Conservation (phyloP, 2,888 invertebrate genomes). For the Biston stratarius region DNA sequence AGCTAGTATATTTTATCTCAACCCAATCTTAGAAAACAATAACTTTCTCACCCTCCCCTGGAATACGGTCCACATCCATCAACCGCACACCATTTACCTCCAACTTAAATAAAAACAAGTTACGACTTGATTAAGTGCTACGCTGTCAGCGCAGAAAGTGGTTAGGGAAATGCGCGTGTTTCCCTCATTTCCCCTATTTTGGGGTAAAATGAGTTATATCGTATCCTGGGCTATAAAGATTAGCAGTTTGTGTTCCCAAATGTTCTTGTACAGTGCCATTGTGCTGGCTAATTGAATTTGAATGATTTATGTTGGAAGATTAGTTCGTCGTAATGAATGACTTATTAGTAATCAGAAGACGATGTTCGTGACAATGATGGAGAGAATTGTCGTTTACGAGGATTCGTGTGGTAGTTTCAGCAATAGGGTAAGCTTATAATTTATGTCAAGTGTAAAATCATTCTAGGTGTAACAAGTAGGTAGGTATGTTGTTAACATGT, state of each 20-base stretch:
- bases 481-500: too few relatives aligned
- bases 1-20: not conserved
- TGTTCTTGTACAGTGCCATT: conserved; percentile 21
- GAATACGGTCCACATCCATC: conserved; percentile 27
- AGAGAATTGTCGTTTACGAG: conserved; percentile 1
- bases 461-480: too few relatives aligned
- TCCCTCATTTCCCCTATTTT: conserved; percentile 37
- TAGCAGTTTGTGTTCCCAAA: conserved; percentile 36
- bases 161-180: conserved; percentile 42
- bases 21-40: conserved; percentile 2
- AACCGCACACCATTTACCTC: conserved; percentile 33
- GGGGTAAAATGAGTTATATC: conserved; percentile 46
- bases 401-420: not conserved
- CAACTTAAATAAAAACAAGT: conserved; percentile 46
- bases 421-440: not conserved
- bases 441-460: too few relatives aligned
- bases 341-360: conserved; percentile 11
- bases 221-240: conserved; percentile 42
- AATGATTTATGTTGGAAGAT: conserved; percentile 38
- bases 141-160: conserved; percentile 42
- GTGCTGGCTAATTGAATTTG: conserved; percentile 41
- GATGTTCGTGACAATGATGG: not conserved
- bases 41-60: not conserved
- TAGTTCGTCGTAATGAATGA: conserved; percentile 15
- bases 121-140: conserved; percentile 43